Base-by-base conservation (phyloP, 2,888 invertebrate genomes). In the Cynaeus angustus region DNA sequence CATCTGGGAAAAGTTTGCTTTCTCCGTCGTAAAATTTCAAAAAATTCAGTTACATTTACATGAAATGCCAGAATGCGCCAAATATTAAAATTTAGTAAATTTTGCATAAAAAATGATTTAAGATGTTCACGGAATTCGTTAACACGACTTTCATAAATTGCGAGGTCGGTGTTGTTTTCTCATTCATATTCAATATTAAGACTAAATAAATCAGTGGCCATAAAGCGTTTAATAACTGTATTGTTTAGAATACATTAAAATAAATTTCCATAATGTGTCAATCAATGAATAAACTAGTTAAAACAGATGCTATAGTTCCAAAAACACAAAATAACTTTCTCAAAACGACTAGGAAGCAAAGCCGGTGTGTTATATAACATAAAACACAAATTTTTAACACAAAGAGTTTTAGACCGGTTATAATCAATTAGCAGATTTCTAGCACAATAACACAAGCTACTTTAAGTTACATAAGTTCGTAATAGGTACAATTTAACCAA, bases 401-500 rank as follows among this genome's bases (percentile, higher is more conserved):
- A 38, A 59, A 59, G 58, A 59, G 12, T n/a, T 14, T 14, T 16
- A 14, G 59, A 59, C 61, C 37, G 48, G 61, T 61, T 61, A 59
- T 59, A 59, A 21, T 1, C 21, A 55, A 56, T 56, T 56, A 56
- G 38, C 56, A 53, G 43, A 46, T 59, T 46, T 59, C 59, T 46
- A 59, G 59, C 33, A 59, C 59, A 59, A 59, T 59, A 59, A 56
- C 41, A n/a, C n/a, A 41, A 59, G 12, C 26, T 30, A 53, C 53
- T 33, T 13, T n/a, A 41, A 41, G 38, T 59, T 59, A 59, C 46
- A 46, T 59, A 59, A 59, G 2, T 33, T n/a, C 33, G 2, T 2
- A 4, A n/a, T 33, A 33, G 33, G 3, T 33, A 9, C 33, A 33
- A 33, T 33, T n/a, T 33, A n/a, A 28, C 28, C 28, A 5, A 9